Conservation (phyloP, 2,797 vertebrate species). For the Heliangelus exortis region DNA sequence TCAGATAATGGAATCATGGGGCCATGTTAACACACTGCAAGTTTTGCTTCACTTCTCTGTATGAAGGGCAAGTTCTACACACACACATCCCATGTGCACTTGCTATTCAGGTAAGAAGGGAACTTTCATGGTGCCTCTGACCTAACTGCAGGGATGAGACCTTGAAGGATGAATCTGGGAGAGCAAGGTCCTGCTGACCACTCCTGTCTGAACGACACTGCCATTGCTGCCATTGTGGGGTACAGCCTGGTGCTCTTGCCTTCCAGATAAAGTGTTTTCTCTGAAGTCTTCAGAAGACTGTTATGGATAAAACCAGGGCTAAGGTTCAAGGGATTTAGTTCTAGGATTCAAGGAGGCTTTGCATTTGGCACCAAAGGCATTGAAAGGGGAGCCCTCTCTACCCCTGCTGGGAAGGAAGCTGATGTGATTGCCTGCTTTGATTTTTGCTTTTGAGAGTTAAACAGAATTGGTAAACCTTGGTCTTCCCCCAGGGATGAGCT, state of each 20-base stretch:
- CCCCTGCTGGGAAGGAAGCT: not conserved
- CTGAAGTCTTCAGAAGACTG: not conserved
- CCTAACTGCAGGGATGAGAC: not conserved
- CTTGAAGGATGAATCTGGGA: not conserved
- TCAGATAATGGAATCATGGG: accelerated
- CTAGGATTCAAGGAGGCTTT: not conserved
- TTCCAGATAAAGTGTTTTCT: not conserved
- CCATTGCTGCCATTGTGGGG: not conserved
- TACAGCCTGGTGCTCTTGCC: not conserved
- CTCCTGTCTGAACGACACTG: not conserved
- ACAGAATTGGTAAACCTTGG: not conserved
- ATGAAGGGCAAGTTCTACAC: not conserved
- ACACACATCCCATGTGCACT: accelerated
- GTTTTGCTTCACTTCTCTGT: not conserved
- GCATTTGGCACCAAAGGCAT: not conserved
- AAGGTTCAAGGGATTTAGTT: not conserved
- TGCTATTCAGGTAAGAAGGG: not conserved
- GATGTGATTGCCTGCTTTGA: not conserved
- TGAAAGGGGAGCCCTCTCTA: not conserved
- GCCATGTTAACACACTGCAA: accelerated
- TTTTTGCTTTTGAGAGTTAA: not conserved
- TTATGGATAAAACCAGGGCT: not conserved
- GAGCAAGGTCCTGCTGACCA: not conserved
- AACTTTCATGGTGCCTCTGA: not conserved
- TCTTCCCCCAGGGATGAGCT: not conserved